Evolutionary conservation across 2,797 vertebrate species (phyloP), one percentile per base, ranked within the genome.

Genomic region (Brachymystax lenok): DNA sequence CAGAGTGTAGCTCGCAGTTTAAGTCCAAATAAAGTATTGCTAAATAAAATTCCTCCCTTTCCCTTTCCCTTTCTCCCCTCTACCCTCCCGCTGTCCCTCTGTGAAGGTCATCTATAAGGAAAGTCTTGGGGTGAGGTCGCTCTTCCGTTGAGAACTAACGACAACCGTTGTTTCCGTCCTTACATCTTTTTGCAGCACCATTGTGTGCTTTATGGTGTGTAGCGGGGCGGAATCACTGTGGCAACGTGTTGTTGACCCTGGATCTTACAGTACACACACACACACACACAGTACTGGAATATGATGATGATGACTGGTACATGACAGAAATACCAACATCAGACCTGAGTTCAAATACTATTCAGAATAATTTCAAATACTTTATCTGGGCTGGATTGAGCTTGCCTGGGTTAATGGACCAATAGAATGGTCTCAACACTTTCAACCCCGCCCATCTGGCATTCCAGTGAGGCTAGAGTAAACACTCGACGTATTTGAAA

Each of bases 201-300:
- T 95, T 95, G 94, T 95, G 93, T 92, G 91, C 94, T 94, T 94
- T 93, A 95, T 95, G 94, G 93, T 82, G 94, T 94, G 94, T 94
- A 84, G 88, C 92, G 88, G 85, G 90, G 86, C 85, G 91, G 80
- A 93, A 94, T 94, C 93, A 92, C 93, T 92, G 92, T 92, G 93
- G 21, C 91, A 92, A 93, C 91, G 85, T 93, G 59, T 24, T 61
- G 59, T 94, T 95, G 94, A 95, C 95, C 94, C 93, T 91, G 90
- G 88, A 90, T 94, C 90, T 91, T 94, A 93, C 93, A 94, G 90
- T 91, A 14, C 56, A 21, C 19, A 61, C 19, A 61, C n/a, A 61
- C 59, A 61, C 59, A 24, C n/a, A 61, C n/a, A 93, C 93, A 94
- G 89, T 91, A 91, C 91, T 94, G 61, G 93, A 95, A 94, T 95